Evolutionary conservation across 2,113 vertebrate species (phyloP), one percentile per base, ranked within the genome.

Genomic region (Callocephalon fimbriatum): DNA sequence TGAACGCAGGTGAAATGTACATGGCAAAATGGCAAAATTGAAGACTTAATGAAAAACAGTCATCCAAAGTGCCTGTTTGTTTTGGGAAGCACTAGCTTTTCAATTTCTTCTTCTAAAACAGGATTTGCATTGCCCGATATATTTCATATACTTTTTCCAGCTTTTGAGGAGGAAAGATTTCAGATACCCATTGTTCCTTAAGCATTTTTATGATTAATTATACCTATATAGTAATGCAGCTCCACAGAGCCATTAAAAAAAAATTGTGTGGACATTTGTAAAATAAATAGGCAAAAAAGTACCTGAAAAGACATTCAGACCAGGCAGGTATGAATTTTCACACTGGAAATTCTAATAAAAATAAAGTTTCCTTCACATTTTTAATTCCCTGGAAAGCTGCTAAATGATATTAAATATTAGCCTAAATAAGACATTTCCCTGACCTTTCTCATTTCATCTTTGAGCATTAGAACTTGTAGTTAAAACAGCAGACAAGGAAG

Each of bases 121-220:
- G 91, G 75, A 93, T 95, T 87, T 93, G 12, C 83, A 72, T 82
- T 80, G 61, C 62, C 26, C 90, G 73, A 87, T 88, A 31, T 38
- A 76, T 94, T 91, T 97, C 45, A 75, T 79, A 91, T 51, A 40
- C 12, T 35, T 94, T 29, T 93, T 12, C 59, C 42, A 90, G 38
- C 26, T 65, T 94, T 5, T 71, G 80, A 94, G 12, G 38, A 44
- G 31, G 48, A 86, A 93, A 90, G 37, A 66, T 89, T 91, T 91
- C 81, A 81, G 13, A 78, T 72, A 23, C 19, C 95, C 18, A 53
- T 89, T 87, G 71, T 74, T 90, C 71, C 54, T 72, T 78, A 54
- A 44, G 19, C 4, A 86, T 53, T 76, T 97, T 94, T 93, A 79
- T 96, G n/a, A 92, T 96, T 91, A 94, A 94, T 86, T 92, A 48